Evolutionary conservation across 2,797 vertebrate genomes (phyloP), one percentile per base, ranked within the genome.

Genomic region (Hozukius guyotensis): DNA sequence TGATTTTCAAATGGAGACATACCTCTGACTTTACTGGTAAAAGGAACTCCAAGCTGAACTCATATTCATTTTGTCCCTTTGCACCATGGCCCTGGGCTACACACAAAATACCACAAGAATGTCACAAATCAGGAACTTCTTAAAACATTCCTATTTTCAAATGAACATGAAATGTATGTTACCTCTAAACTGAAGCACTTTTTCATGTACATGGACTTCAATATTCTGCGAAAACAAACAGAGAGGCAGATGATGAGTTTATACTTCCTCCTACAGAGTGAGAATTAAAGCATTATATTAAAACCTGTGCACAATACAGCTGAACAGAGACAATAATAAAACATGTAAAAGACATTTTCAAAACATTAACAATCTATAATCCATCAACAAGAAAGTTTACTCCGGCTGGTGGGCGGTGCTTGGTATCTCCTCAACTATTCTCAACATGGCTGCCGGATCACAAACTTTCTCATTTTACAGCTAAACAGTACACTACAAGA

Each of bases 51-150:
- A 99, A 86, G 83, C 94, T 96, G 95, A 99, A 99, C 87, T 97
- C 94, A 0, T 99, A 99, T 42, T 97, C 93, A 70, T 99, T 97
- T 86, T 97, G 97, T 77, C 99, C 99, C 94, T 99, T 99, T 24
- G 98, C 98, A 60, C 99, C 98, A 3, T 96, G 96, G 60, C 99
- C 98, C 77, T 96, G 97, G 77, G 97, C 99, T 99, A 22, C 22
- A 93, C 90, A 88, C 29, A 89, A 25, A 70, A 76, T 8, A 81
- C 10, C 29, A 80, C 25, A 53, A n/a, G 46, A 75, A 49, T n/a
- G 8, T 65, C 25, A 74, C 7, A 64, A 60, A 46, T 68, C 3
- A 24, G 10, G 8, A 18, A 8, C 1, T 24, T 72, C 27, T 32
- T 7, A 3, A 49, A 49, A 24, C 5, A 24, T 18, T 20, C 34